These are phyloP conservation scores for Micromesistius poutassou DNA, from an alignment of 2,797 vertebrate genomes.

Conservation along the genomic window DNA sequence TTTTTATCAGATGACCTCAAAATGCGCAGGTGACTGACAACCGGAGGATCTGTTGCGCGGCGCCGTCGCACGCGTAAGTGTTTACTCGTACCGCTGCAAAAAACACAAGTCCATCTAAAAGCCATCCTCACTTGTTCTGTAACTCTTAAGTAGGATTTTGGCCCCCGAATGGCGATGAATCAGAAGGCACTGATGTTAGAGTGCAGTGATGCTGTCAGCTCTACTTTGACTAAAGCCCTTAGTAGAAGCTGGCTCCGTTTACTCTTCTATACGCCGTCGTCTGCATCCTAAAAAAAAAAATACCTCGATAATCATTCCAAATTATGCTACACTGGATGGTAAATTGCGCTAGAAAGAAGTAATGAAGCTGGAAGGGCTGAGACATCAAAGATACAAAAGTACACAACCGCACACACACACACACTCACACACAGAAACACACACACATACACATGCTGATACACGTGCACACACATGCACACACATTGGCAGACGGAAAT, in stretches of 20 bases:
- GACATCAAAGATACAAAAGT: conserved; percentile 17
- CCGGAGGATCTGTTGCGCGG: conserved; percentile 2
- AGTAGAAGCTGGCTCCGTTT: neutral
- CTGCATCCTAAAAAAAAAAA: neutral
- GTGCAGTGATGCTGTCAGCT: neutral
- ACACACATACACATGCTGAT: conserved; percentile 18
- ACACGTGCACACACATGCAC: conserved; percentile 11
- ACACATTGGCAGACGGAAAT: conserved; percentile 31
- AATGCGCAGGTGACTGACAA: neutral
- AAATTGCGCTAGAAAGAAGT: conserved; percentile 2
- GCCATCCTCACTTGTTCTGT: conserved; percentile 6
- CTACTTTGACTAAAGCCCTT: neutral
- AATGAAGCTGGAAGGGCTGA: conserved; percentile 34
- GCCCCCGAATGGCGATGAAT: neutral
- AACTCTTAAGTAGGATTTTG: conserved; percentile 23
- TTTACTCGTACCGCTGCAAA: conserved; percentile 6
- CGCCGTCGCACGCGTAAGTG: neutral
- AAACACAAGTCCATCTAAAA: conserved; percentile 20
- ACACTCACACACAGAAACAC: neutral
- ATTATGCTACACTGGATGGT: neutral
- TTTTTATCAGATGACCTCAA: conserved; percentile 13
- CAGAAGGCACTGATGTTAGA: neutral
- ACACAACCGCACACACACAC: conserved; percentile 7
- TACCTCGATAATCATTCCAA: neutral
- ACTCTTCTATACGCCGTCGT: neutral